Evolutionary conservation across 2,888 invertebrate species (phyloP).

Genomic region (Marasmarcha lunaedactyla): DNA sequence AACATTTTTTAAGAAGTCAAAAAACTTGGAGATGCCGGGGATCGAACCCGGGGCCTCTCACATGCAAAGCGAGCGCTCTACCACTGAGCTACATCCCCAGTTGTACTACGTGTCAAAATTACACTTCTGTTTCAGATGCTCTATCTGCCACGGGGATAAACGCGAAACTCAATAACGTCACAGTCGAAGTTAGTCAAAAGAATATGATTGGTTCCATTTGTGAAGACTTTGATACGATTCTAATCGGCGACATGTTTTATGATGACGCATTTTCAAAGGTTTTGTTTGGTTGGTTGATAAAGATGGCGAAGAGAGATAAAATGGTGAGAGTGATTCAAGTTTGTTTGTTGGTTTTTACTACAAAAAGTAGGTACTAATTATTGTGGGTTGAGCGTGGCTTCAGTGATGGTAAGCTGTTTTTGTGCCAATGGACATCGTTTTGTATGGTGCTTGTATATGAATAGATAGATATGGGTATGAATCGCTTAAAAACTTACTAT

Average conservation of each 20-base stretch:
- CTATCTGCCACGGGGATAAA: slow-evolving; percentile 60
- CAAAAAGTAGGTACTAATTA: background rate
- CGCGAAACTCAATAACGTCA: slow-evolving; percentile 53
- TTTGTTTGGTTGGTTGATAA: slow-evolving; percentile 66
- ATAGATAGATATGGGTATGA: no score
- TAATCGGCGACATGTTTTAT: slow-evolving; percentile 80
- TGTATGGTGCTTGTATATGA: no score
- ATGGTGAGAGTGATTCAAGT: slow-evolving; percentile 31
- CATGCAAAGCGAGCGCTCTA: slow-evolving; percentile 99
- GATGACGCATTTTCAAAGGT: slow-evolving; percentile 66
- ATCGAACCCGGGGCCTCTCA: slow-evolving; percentile 99
- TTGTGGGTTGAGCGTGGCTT: no score
- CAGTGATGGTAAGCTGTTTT: no score
- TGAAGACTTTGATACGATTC: slow-evolving; percentile 62
- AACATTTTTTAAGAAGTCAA: slow-evolving; percentile 2
- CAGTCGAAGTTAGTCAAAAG: slow-evolving; percentile 33
- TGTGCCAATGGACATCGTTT: no score
- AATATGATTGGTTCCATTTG: slow-evolving; percentile 53
- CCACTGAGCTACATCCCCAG: slow-evolving; percentile 96
- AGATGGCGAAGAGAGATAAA: slow-evolving; percentile 33
- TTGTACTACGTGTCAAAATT: slow-evolving; percentile 11
- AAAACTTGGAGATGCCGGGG: slow-evolving; percentile 87
- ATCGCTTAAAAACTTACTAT: no score
- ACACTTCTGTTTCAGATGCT: slow-evolving; percentile 48
- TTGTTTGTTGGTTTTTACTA: slow-evolving; percentile 1